Evolutionary conservation across 1,140 invertebrate species (phyloP), one percentile per base, ranked within the genome.

Genomic region (Battus philenor): DNA sequence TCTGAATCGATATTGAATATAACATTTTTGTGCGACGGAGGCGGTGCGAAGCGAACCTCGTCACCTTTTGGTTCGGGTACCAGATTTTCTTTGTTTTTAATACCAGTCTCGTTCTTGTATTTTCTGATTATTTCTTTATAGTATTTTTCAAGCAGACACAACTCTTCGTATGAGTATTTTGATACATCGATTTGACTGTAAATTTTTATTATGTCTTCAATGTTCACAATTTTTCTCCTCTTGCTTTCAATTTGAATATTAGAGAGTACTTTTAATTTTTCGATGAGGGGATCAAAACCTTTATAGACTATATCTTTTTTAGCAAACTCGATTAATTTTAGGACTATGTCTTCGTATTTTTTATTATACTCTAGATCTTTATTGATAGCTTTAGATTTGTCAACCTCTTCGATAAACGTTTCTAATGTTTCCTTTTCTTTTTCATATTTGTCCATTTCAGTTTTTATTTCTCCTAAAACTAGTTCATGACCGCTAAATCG

Each of bases 231-330:
- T 48, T 69, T 73, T 45, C 68, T 78, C 49, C 71, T 73, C 44
- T 62, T 62, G 4, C 54, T 30, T 46, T 80, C 71, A 2, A 85
- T 59, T 33, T 82, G 59, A 2, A 81, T 57, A 22, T 83, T 78
- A 0, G 81, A 75, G 1, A 85, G 39, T 6, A 59, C 55, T 50
- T 83, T 79, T n/a, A 87, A 49, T 48, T 80, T 53, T 41, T 84
- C 70, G 11, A 87, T 86, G 4, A 87, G 36, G 7, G 84, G 84
- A 80, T 87, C 86, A 38, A 87, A 87, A 4, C 86, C 86, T 73
- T 85, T 86, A 36, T 66, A 87, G 48, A 85, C 73, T 24, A 87
- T 86, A 47, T 83, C 76, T 51, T 68, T 74, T 46, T 84, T 86
- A 1, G 86, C 83, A 38, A 86, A 82, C 24, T 80, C 71, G n/a